Percentiles rank a stretch among this genome's conserved stretches.
Conservation (phyloP, 1,140 invertebrate species). For the Drosophila suzukii region DNA sequence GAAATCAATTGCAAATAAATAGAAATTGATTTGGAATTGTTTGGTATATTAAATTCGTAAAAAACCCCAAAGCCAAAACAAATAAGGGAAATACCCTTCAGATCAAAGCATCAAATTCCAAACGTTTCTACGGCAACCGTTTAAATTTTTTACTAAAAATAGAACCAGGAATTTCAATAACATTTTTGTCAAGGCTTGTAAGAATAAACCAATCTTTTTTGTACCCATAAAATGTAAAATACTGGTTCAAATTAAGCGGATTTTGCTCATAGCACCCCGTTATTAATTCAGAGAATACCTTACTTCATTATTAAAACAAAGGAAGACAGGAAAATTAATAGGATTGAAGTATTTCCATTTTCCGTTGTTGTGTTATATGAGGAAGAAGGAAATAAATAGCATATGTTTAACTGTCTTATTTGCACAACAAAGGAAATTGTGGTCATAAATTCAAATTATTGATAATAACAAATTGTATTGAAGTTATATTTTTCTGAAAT, state of each 20-base stretch:
- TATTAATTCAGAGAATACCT: background rate
- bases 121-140: constrained; percentile 3
- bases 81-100: background rate
- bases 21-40: constrained; percentile 1
- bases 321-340: background rate
- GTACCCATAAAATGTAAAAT: too few species aligned
- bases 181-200: background rate
- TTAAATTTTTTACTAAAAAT: background rate
- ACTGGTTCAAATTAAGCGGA: background rate
- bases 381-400: background rate
- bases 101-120: constrained; percentile 6
- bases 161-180: constrained; percentile 7
- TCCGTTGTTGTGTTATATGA: background rate
- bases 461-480: background rate
- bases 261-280: background rate
- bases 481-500: background rate
- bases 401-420: background rate
- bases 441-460: background rate
- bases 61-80: background rate
- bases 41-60: background rate
- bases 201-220: background rate
- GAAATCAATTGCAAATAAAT: constrained; percentile 11
- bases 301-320: background rate
- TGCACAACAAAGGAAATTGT: background rate
- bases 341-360: background rate